Percentiles rank a stretch among this genome's conserved stretches.
Conservation (phyloP, 2,888 invertebrate genomes). For the Pyrgus malvae region DNA sequence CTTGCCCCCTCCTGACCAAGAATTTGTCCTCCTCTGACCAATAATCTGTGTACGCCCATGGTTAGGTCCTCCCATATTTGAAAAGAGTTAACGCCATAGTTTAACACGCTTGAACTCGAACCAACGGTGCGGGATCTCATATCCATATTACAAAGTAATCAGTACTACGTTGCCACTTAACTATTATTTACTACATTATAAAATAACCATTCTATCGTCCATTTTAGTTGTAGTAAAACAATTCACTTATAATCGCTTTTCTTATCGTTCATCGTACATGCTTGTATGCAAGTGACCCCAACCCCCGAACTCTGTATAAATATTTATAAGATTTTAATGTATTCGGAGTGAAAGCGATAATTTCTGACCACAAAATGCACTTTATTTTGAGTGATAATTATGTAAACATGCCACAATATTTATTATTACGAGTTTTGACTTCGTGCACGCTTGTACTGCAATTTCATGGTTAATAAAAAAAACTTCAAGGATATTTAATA, state of each 20-base stretch:
- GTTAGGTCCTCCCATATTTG: too few species aligned
- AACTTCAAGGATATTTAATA: too few species aligned
- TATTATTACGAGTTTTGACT: neutral
- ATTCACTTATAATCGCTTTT: conserved; percentile 18
- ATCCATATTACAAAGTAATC: too few species aligned
- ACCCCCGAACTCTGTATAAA: conserved; percentile 44
- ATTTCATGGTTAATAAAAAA: too few species aligned
- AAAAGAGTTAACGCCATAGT: too few species aligned
- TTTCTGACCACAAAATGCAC: conserved; percentile 27
- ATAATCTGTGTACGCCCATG: too few species aligned
- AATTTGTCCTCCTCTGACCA: too few species aligned
- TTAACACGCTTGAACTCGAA: too few species aligned
- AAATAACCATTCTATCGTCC: neutral
- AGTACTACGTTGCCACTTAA: too few species aligned
- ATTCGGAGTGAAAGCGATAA: conserved; percentile 74
- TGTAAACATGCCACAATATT: conserved; percentile 24
- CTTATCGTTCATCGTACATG: conserved; percentile 13
- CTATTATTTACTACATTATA: neutral
- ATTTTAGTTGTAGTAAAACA: conserved; percentile 7
- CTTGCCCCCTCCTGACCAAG: too few species aligned
- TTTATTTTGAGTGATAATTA: conserved; percentile 19
- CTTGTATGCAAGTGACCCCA: conserved; percentile 25
- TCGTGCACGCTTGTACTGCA: too few species aligned
- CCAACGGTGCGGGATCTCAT: too few species aligned
- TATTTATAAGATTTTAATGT: conserved; percentile 60